phyloP scores from a whole-genome alignment of 1,140 invertebrate species.

The Pseudomyrmex concolor region DNA sequence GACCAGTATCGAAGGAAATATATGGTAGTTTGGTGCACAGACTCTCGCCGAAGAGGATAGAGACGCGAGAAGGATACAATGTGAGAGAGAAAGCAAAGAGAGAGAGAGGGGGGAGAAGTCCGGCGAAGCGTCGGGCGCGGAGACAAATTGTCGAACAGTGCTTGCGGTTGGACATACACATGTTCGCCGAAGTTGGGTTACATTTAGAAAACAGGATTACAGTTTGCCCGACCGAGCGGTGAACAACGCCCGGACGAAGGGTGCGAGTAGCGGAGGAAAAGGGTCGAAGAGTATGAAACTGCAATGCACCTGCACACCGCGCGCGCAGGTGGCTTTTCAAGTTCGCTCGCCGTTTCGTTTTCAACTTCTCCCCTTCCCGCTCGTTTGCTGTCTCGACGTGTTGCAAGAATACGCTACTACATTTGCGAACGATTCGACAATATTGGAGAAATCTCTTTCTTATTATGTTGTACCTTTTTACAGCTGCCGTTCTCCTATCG shows the following conservation, averaged over 20 bases:
- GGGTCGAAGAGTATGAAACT: slow-evolving; percentile 72
- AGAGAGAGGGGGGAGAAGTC: slow-evolving; percentile 21
- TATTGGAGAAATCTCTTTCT: background rate
- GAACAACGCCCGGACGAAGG: background rate
- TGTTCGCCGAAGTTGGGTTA: slow-evolving; percentile 79
- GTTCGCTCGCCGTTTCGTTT: slow-evolving; percentile 36
- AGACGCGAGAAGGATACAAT: slow-evolving; percentile 11
- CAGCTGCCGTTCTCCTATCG: slow-evolving; percentile 13
- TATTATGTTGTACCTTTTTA: slow-evolving; percentile 37
- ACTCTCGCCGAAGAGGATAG: background rate
- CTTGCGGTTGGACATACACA: slow-evolving; percentile 80
- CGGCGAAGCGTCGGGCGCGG: slow-evolving; percentile 59
- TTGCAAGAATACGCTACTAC: slow-evolving; percentile 16
- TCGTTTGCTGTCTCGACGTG: slow-evolving; percentile 15
- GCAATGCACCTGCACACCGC: slow-evolving; percentile 72
- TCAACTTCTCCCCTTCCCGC: background rate
- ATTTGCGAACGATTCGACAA: slow-evolving; percentile 8
- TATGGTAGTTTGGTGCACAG: background rate
- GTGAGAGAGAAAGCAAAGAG: background rate
- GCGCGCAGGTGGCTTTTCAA: slow-evolving; percentile 68
- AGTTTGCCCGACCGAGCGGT: slow-evolving; percentile 71
- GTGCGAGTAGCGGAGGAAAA: background rate
- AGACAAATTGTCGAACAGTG: slow-evolving; percentile 82
- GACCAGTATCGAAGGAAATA: slow-evolving; percentile 52
- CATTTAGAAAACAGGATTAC: slow-evolving; percentile 84